These are phyloP conservation scores for Drosophila eugracilis DNA, from an alignment of 1,140 invertebrate genomes.

Conservation along the genomic window DNA sequence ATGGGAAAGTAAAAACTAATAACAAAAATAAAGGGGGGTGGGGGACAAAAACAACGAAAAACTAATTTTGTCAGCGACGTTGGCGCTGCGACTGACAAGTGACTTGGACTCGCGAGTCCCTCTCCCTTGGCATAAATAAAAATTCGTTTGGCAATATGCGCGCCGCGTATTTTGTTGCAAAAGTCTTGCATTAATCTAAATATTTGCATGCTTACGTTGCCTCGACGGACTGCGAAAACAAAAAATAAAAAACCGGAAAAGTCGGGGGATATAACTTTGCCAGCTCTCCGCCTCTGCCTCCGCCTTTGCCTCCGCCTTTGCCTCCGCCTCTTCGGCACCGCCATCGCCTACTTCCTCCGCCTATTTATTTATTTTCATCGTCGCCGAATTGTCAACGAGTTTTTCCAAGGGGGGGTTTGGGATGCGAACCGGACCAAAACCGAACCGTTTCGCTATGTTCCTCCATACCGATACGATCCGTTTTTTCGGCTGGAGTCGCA, in stretches of 20 bases:
- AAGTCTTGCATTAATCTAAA: slow-evolving; percentile 83
- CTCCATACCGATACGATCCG: slow-evolving; percentile 21
- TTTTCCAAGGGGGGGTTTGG: too few species aligned
- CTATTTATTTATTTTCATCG: slow-evolving; percentile 80
- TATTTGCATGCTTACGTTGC: slow-evolving; percentile 74
- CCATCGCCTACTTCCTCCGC: slow-evolving; percentile 47
- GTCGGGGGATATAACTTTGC: slow-evolving; percentile 17
- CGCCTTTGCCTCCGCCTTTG: slow-evolving; percentile 47
- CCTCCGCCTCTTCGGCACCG: slow-evolving; percentile 17
- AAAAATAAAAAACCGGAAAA: background rate
- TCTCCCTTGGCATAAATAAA: slow-evolving; percentile 73
- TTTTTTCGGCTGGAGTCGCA: slow-evolving; percentile 58
- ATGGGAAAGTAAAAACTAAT: background rate
- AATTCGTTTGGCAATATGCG: slow-evolving; percentile 81
- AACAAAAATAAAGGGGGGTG: too few species aligned
- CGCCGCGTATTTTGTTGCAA: slow-evolving; percentile 81
- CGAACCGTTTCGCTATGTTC: slow-evolving; percentile 28
- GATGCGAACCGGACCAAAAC: slow-evolving; percentile 13
- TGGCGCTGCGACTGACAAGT: slow-evolving; percentile 71
- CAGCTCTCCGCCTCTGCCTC: slow-evolving; percentile 20
- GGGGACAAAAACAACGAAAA: slow-evolving; percentile 20
- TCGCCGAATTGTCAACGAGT: slow-evolving; percentile 75
- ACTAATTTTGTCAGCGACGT: slow-evolving; percentile 65
- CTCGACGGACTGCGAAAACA: background rate
- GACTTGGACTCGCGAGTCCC: slow-evolving; percentile 35